These are phyloP conservation scores for Antheraea mylitta DNA, from an alignment of 1,140 invertebrate species.

Conservation along the genomic window DNA sequence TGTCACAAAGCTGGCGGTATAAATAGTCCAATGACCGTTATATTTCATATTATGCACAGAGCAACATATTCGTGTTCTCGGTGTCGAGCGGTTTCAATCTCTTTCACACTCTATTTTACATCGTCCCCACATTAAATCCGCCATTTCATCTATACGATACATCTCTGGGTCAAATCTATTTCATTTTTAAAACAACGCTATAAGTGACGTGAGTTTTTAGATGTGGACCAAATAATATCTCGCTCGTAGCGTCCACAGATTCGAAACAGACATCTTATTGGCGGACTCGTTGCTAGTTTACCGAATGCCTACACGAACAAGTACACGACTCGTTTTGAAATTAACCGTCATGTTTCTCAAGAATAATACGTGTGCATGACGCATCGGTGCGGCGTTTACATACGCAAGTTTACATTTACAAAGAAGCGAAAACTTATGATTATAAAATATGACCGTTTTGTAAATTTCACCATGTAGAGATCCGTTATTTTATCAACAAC, in stretches of 20 bases:
- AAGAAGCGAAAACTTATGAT: not conserved
- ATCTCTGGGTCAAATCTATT: no score
- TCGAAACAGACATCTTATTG: constrained; percentile 2
- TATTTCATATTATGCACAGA: constrained; percentile 34
- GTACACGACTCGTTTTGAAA: constrained; percentile 18
- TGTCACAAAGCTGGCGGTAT: constrained; percentile 32
- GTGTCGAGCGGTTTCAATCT: constrained; percentile 21
- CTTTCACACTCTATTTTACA: no score
- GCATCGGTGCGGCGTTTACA: constrained; percentile 8
- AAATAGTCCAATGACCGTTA: constrained; percentile 37
- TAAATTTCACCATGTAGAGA: not conserved
- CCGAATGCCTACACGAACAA: not conserved
- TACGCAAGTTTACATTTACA: not conserved
- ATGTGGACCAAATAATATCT: no score
- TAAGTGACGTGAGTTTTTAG: no score
- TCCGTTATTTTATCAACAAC: constrained; percentile 10
- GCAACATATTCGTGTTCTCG: constrained; percentile 23
- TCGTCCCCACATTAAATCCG: no score
- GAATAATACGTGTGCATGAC: not conserved
- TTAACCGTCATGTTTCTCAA: constrained; percentile 11
- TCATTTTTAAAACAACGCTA: no score
- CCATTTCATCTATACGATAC: no score
- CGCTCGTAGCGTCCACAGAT: not conserved
- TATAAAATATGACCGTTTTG: not conserved
- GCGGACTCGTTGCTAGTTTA: not conserved